Evolutionary conservation across 2,113 vertebrate genomes (phyloP).

Genomic region (Pristiophorus japonicus): DNA sequence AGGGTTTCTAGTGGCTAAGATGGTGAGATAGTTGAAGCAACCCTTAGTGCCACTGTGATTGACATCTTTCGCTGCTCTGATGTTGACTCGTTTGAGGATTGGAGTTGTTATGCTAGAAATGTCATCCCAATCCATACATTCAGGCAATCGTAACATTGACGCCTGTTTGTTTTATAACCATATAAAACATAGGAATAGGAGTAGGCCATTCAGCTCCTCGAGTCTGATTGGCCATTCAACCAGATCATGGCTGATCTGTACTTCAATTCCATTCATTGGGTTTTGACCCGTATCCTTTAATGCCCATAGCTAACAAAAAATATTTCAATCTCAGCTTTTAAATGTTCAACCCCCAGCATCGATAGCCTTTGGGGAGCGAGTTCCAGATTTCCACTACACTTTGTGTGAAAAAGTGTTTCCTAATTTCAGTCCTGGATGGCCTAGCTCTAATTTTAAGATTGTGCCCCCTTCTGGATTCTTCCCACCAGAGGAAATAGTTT

Average conservation of each 20-base stretch:
- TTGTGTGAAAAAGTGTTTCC: too few relatives aligned
- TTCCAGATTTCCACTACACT: too few relatives aligned
- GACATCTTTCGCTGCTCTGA: background rate
- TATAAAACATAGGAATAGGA: background rate
- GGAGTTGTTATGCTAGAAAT: background rate
- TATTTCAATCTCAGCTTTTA: too few relatives aligned
- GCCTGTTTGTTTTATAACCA: background rate
- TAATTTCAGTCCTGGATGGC: too few relatives aligned
- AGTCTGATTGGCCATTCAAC: background rate
- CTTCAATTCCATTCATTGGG: background rate
- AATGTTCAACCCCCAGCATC: too few relatives aligned
- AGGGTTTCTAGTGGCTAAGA: background rate
- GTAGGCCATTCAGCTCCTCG: background rate
- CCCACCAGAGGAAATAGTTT: too few relatives aligned
- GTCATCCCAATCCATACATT: background rate
- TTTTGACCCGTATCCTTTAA: background rate
- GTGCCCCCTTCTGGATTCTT: too few relatives aligned
- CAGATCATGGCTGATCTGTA: background rate
- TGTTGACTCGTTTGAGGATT: too few relatives aligned
- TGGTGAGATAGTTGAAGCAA: background rate
- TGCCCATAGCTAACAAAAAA: too few relatives aligned
- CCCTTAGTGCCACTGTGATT: background rate
- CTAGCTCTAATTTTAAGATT: too few relatives aligned
- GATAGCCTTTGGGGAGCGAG: too few relatives aligned
- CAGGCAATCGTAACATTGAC: background rate